Base-by-base conservation (phyloP, 1,140 invertebrate species). In the Drosophila busckii region DNA sequence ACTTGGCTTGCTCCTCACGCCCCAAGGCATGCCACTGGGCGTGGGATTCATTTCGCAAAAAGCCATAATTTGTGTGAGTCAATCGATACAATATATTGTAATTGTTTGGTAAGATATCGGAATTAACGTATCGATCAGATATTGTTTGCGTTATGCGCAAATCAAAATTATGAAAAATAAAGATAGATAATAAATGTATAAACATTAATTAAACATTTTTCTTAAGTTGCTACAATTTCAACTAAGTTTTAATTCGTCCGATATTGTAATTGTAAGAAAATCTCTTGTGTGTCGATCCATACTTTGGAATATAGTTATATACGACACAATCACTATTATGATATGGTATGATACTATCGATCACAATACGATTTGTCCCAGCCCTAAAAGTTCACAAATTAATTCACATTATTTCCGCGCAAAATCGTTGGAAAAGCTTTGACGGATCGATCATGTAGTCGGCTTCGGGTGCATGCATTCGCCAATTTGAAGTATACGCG, bases 1-100 rank as follows among this genome's bases (percentile, higher is more conserved):
- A 99, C 91, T 98, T 98, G 89, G 96, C 95, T 91, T 99, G 98
- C 91, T 99, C 98, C 89, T 97, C 95, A 90, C 96, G 93, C 88
- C 96, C 95, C 91, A 99, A 92, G 88, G 96, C 95, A 92, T 99
- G 98, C 98, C 98, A 99, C 96, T 98, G 63, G 55, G 48, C 29
- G 46, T 66, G 55, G 37, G 28, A n/a, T 32, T 64, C 49, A 52
- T 50, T 46, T 61, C 48, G 61, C 49, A 25, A 46, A 66, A 53
- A 52, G 31, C n/a, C n/a, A n/a, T n/a, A n/a, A 41, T 56, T 52
- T 63, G 46, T 70, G 41, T 67, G 26, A 17, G 38, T 7, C 40
- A 23, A 53, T 37, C 15, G 38, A 34, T 41, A 8, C 3, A 29
- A 16, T 46, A 1, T 41, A 25, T 41, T 28, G n/a, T 8, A 17